phyloP scores from a whole-genome alignment of 1,140 invertebrate genomes.

The Drosophila insularis region DNA sequence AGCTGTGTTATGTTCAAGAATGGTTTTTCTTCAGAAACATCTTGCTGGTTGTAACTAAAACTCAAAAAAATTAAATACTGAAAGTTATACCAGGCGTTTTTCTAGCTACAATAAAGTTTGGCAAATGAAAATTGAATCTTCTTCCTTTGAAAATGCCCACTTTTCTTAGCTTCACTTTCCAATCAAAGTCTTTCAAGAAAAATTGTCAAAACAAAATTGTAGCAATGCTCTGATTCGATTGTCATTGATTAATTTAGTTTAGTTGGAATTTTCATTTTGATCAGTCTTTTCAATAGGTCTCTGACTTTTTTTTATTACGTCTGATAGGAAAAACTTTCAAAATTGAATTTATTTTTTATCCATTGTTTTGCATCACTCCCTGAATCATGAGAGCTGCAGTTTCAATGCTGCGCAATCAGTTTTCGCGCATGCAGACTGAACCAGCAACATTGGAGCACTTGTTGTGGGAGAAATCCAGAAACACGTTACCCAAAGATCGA shows the following conservation, averaged over 20 bases:
- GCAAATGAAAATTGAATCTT: too few species aligned
- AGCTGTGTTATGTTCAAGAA: too few species aligned
- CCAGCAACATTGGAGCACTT: constrained; percentile 20
- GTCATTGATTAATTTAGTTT: neutral
- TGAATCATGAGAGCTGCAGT: constrained; percentile 44
- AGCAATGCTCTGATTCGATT: neutral
- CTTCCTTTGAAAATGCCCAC: too few species aligned
- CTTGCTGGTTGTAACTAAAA: too few species aligned
- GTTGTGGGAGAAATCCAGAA: neutral
- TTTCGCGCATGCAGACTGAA: constrained; percentile 21
- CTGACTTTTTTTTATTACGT: neutral
- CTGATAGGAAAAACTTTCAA: neutral
- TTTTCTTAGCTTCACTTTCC: too few species aligned
- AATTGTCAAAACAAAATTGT: too few species aligned
- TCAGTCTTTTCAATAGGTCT: neutral
- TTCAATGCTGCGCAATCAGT: constrained; percentile 41
- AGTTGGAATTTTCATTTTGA: neutral
- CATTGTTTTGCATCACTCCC: too few species aligned
- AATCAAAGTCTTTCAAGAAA: too few species aligned
- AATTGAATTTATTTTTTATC: neutral
- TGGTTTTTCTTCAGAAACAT: too few species aligned
- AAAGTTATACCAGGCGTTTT: too few species aligned
- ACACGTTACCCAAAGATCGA: neutral
- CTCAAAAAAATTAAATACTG: too few species aligned
- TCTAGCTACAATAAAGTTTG: too few species aligned